Evolutionary conservation across 2,797 vertebrate species (phyloP), one percentile per base, ranked within the genome.

Genomic region (Amphiprion clarkii): DNA sequence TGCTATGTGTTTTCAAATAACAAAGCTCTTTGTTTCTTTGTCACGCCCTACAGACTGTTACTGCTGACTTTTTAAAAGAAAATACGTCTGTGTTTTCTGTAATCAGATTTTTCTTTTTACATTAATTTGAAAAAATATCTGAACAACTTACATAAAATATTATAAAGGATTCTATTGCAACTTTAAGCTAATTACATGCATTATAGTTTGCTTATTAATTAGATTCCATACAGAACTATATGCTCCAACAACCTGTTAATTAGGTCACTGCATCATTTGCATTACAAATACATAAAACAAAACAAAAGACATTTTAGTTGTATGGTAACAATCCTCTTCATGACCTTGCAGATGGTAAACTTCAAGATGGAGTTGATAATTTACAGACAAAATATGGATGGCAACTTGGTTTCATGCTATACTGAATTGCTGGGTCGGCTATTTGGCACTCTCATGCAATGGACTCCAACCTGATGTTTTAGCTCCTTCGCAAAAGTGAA

Each of bases 391-490:
- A 17, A 31, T 16, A 55, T 5, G 9, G 14, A 27, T n/a, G 29
- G 1, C 6, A 29, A 6, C 23, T 51, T 23, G 11, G 21, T 51
- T 23, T 51, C 4, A 51, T 51, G 21, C 49, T 16, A 17, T 4
- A 46, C 42, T 46, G 44, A 4, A 52, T 7, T 10, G 49, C 23
- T 16, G 13, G 6, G 4, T 29, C 49, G n/a, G 12, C 25, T 60
- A 29, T 44, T 27, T 42, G 40, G 21, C 39, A 62, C 16, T 72
- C 14, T 54, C 58, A 69, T 55, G 13, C 55, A 49, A 51, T 51
- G 11, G 8, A 62, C 29, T 76, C 56, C 63, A 51, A 60, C 63
- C 60, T 70, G 68, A 53, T 65, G 51, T 44, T 57, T 78, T 57
- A 68, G 58, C 42, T 64, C 67, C 36, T 40, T 27, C 39, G 46